These are phyloP conservation scores for Cephus cinctus DNA, from an alignment of 1,140 invertebrate species.

Conservation along the genomic window DNA sequence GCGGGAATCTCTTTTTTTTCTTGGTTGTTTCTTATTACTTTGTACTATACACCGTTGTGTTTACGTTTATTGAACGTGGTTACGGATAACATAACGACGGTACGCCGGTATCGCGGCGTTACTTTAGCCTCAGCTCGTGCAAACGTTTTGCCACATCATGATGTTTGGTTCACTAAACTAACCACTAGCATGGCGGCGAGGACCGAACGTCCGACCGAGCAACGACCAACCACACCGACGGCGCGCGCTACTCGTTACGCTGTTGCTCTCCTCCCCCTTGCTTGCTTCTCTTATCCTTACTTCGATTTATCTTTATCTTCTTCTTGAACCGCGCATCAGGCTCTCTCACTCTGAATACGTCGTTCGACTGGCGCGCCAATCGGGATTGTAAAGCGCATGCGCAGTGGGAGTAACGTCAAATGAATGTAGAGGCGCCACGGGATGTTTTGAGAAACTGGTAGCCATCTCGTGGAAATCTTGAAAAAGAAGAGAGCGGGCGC, in stretches of 20 bases:
- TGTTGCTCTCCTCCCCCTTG: conserved; percentile 25
- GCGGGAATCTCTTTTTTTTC: conserved; percentile 8
- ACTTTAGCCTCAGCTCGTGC: conserved; percentile 40
- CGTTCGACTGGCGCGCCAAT: conserved; percentile 1
- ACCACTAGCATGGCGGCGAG: conserved; percentile 58
- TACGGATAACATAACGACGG: conserved; percentile 42
- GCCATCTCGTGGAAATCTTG: conserved; percentile 6
- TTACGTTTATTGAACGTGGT: conserved; percentile 40
- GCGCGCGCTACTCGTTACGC: conserved; percentile 33
- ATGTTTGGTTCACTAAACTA: conserved; percentile 54
- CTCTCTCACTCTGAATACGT: not conserved
- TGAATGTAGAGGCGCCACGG: too few relatives aligned
- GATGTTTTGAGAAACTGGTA: too few relatives aligned
- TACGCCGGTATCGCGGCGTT: conserved; percentile 42
- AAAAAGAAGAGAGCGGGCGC: conserved; percentile 1
- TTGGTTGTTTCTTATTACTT: conserved; percentile 15
- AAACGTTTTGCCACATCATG: conserved; percentile 59
- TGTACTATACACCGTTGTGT: conserved; percentile 35
- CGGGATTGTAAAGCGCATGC: too few relatives aligned
- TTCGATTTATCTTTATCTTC: conserved; percentile 8
- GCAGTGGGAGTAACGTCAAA: too few relatives aligned
- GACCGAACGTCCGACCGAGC: conserved; percentile 39
- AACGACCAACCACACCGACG: conserved; percentile 30
- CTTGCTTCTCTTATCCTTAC: not conserved
- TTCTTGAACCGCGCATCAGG: conserved; percentile 10